Evolutionary conservation across 1,140 invertebrate genomes (phyloP).

Genomic region (Drosophila azteca): DNA sequence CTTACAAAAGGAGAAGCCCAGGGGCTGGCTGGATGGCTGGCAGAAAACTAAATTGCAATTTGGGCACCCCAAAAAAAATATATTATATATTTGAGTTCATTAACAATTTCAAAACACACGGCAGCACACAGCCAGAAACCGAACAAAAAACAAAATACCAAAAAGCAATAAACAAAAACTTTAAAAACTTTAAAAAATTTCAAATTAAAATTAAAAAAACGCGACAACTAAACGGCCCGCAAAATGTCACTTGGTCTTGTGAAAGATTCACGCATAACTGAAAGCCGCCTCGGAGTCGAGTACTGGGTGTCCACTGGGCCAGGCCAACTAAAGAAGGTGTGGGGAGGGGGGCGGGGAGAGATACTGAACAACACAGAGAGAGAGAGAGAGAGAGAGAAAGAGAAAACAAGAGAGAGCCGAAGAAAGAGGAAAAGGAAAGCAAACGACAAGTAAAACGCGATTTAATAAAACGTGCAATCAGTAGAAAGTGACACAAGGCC

Average conservation of each 20-base stretch:
- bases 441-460: slow-evolving; percentile 45
- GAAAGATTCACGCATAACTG: slow-evolving; percentile 81
- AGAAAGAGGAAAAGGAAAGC: slow-evolving; percentile 21
- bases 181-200: slow-evolving; percentile 10
- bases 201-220: slow-evolving; percentile 19
- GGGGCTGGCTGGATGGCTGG: background rate
- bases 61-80: slow-evolving; percentile 30
- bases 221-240: slow-evolving; percentile 35
- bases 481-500: slow-evolving; percentile 48
- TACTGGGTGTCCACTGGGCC: slow-evolving; percentile 8
- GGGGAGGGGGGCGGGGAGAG: background rate
- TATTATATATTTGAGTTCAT: slow-evolving; percentile 36
- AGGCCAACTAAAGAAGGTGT: slow-evolving; percentile 6
- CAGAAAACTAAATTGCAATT: slow-evolving; percentile 37
- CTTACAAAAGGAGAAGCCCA: no score
- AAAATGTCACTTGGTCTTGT: slow-evolving; percentile 77
- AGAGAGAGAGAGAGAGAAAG: slow-evolving; percentile 22
- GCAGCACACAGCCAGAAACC: slow-evolving; percentile 5
- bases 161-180: slow-evolving; percentile 8
- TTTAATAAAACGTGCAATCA: slow-evolving; percentile 39
- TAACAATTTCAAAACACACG: slow-evolving; percentile 41
- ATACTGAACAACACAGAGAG: slow-evolving; percentile 14
- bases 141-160: slow-evolving; percentile 1
- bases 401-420: slow-evolving; percentile 16
- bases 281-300: slow-evolving; percentile 29